phyloP scores from a whole-genome alignment of 2,888 invertebrate species.

The Ectobius pallidus region DNA sequence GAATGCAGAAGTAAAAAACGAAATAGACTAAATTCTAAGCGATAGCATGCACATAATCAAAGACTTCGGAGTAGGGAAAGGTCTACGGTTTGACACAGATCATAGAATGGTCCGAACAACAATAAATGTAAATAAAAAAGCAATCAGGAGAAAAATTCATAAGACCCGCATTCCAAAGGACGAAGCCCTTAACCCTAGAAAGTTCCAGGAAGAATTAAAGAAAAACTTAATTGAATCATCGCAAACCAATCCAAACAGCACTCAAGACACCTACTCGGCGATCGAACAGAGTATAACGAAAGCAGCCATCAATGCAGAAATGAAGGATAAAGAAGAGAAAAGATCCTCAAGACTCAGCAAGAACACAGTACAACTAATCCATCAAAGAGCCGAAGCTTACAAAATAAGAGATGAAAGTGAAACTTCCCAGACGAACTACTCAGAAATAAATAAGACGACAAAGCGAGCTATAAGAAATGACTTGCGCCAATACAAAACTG shows the following conservation, averaged over 20 bases:
- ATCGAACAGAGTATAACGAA: neutral
- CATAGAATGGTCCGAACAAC: constrained; percentile 6
- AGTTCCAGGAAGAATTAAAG: neutral
- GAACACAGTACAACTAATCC: neutral
- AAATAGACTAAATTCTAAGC: neutral
- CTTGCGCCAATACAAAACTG: neutral
- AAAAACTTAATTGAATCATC: neutral
- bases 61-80: neutral
- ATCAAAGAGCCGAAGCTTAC: neutral
- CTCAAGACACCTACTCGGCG: neutral
- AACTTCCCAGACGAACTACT: neutral
- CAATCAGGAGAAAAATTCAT: neutral
- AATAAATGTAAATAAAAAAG: neutral
- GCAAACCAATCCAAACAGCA: neutral
- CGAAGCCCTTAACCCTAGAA: neutral
- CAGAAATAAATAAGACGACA: neutral
- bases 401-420: neutral
- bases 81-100: constrained; percentile 3
- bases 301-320: neutral
- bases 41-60: neutral
- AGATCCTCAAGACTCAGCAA: neutral
- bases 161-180: neutral
- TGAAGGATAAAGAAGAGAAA: neutral
- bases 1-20: neutral
- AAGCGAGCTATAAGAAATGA: neutral